These are phyloP conservation scores for Busseola fusca DNA, from an alignment of 2,888 invertebrate species.

Conservation along the genomic window DNA sequence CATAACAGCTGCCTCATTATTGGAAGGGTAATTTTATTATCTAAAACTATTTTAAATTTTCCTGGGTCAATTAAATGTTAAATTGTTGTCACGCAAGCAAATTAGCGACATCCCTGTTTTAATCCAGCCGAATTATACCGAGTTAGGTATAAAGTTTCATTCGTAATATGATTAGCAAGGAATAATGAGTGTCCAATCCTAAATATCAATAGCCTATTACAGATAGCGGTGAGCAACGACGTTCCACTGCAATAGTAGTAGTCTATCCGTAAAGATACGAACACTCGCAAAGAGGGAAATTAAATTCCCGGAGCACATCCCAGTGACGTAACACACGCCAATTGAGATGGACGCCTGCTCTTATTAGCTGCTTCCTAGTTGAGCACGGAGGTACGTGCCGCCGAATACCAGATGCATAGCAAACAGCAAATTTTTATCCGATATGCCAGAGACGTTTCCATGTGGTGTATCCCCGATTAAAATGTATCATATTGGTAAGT, in stretches of 20 bases:
- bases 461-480: background rate
- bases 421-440: background rate
- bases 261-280: background rate
- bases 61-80: constrained; percentile 15
- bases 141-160: constrained; percentile 1
- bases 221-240: constrained; percentile 11
- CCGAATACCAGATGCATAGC: background rate
- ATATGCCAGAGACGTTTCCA: background rate
- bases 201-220: background rate
- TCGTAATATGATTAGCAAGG: background rate
- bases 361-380: constrained; percentile 30
- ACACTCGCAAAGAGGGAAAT: constrained; percentile 26
- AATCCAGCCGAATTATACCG: constrained; percentile 6
- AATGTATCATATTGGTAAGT: background rate
- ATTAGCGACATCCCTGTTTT: background rate
- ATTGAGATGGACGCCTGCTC: constrained; percentile 40
- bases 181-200: background rate
- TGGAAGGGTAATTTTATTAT: background rate
- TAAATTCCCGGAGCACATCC: constrained; percentile 8
- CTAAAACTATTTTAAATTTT: background rate
- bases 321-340: constrained; percentile 22
- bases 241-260: background rate
- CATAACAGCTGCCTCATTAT: background rate
- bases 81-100: background rate
- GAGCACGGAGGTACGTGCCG: constrained; percentile 1